Percentiles rank a stretch among this genome's conserved stretches.
phyloP scores from a whole-genome alignment of 2,888 invertebrate genomes.

The Idaea straminata region DNA sequence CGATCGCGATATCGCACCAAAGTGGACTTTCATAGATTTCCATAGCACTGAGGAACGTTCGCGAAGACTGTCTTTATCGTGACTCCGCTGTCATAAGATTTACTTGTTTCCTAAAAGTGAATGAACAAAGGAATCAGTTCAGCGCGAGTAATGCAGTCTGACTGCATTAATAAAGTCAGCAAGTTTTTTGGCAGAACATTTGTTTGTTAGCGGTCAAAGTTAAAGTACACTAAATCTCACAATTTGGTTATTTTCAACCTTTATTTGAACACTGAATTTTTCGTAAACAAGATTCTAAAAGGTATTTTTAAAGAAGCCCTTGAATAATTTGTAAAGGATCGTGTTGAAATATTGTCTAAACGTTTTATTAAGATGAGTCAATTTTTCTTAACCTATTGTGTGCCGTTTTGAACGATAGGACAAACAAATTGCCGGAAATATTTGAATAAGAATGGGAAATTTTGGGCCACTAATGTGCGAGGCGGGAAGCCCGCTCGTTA shows the following conservation, averaged over 20 bases:
- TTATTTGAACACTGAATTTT: slow-evolving; percentile 13
- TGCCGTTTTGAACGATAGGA: slow-evolving; percentile 63
- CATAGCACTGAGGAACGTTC: slow-evolving; percentile 17
- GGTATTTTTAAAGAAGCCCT: background rate
- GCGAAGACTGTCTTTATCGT: slow-evolving; percentile 17
- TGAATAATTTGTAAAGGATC: background rate
- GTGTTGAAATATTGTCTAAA: slow-evolving; percentile 19
- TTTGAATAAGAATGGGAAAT: slow-evolving; percentile 77
- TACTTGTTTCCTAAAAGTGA: slow-evolving; percentile 35
- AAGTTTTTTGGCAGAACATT: slow-evolving; percentile 69
- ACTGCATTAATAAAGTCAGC: slow-evolving; percentile 63
- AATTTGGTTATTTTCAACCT: slow-evolving; percentile 13
- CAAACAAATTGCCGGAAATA: slow-evolving; percentile 77
- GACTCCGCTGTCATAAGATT: slow-evolving; percentile 33
- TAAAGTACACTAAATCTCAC: slow-evolving; percentile 32
- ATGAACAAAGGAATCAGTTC: slow-evolving; percentile 56
- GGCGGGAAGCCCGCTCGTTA: slow-evolving; percentile 65
- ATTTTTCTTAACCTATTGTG: slow-evolving; percentile 52
- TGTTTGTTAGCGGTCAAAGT: slow-evolving; percentile 39
- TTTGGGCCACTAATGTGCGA: slow-evolving; percentile 73
- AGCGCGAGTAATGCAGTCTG: slow-evolving; percentile 56
- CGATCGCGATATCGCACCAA: slow-evolving; percentile 3
- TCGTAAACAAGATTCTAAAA: background rate
- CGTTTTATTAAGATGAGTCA: slow-evolving; percentile 23
- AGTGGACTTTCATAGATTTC: slow-evolving; percentile 21